A percentile compares a stretch with the other conserved stretches of the same genome.
Conservation (phyloP, 2,113 vertebrate species). For the Lophius piscatorius region DNA sequence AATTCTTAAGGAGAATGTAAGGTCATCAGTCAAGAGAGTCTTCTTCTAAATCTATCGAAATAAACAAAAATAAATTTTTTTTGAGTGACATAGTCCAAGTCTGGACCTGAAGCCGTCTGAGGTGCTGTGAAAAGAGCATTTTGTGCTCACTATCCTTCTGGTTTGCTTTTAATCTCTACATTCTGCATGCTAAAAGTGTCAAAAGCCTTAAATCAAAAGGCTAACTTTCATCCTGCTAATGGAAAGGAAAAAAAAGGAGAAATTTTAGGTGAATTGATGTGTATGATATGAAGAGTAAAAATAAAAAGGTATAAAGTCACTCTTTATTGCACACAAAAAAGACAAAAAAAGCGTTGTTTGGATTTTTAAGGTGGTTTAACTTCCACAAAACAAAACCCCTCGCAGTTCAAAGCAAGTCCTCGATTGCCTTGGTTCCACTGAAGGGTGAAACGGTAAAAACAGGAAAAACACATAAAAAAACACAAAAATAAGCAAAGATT, state of each 20-base stretch:
- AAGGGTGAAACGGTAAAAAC: constrained; percentile 34
- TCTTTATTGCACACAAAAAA: constrained; percentile 60
- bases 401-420: constrained; percentile 71
- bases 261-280: not conserved
- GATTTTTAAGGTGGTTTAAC: constrained; percentile 39
- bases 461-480: constrained; percentile 19
- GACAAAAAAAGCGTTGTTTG: constrained; percentile 13
- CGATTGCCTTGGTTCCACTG: constrained; percentile 55
- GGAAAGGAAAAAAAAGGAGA: constrained; percentile 16
- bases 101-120: too few species aligned
- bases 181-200: too few species aligned
- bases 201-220: too few species aligned
- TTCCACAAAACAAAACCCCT: constrained; percentile 36
- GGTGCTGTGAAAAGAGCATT: too few species aligned
- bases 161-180: too few species aligned
- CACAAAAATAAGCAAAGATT: constrained; percentile 1
- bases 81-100: too few species aligned
- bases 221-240: too few species aligned
- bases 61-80: too few species aligned
- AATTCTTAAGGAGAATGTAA: too few species aligned
- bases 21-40: too few species aligned
- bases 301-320: constrained; percentile 29
- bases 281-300: not conserved
- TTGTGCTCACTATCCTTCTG: too few species aligned
- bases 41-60: too few species aligned